Conservation (phyloP, 2,113 vertebrate genomes). For the Dromiciops gliroides region DNA sequence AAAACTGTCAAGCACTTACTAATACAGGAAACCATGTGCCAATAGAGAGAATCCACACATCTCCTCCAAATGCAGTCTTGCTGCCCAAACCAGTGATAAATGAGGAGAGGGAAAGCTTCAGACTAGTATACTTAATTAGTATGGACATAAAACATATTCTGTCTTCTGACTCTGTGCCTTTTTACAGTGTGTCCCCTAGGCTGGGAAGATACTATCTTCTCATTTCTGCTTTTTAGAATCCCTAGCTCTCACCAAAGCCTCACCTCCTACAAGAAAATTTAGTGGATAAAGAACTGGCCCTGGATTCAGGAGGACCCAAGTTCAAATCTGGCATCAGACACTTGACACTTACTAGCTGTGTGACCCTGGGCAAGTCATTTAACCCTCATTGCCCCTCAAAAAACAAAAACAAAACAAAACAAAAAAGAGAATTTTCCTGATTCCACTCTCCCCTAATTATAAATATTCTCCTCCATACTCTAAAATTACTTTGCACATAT, state of each 20-base stretch:
- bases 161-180: not conserved
- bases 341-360: too few species aligned
- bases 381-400: too few species aligned
- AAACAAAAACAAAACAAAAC: too few species aligned
- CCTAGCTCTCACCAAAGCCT: not conserved
- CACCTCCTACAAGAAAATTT: not conserved
- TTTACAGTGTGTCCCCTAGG: not conserved
- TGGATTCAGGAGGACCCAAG: too few species aligned
- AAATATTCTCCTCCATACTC: not conserved
- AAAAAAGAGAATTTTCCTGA: not conserved
- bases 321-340: too few species aligned
- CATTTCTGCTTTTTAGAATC: not conserved
- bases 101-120: not conserved
- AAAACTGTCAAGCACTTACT: not conserved
- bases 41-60: not conserved
- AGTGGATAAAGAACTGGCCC: too few species aligned
- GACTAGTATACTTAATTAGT: not conserved
- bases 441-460: not conserved
- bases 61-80: not conserved
- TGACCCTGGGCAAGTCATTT: too few species aligned
- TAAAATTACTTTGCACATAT: not conserved
- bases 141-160: not conserved
- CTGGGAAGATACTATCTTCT: not conserved
- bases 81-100: not conserved
- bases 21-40: not conserved